These are phyloP conservation scores for Protomyctophum bolini DNA, from an alignment of 2,113 vertebrate species.

Conservation along the genomic window DNA sequence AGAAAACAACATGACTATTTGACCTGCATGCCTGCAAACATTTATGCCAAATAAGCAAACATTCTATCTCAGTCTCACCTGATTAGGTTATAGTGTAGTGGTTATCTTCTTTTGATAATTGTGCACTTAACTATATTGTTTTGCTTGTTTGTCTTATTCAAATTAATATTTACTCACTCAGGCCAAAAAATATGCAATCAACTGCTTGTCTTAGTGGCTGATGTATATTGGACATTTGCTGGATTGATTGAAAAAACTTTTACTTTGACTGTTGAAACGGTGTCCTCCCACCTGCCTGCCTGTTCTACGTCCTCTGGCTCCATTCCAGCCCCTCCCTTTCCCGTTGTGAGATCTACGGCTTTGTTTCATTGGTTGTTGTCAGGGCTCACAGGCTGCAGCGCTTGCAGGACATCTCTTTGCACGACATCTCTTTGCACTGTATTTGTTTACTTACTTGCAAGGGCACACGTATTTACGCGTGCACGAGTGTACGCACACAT, in stretches of 20 bases:
- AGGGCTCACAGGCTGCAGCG: constrained; percentile 22
- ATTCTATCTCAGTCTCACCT: background rate
- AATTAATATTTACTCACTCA: background rate
- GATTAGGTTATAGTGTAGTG: too few species aligned
- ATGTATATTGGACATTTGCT: too few species aligned
- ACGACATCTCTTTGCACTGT: background rate
- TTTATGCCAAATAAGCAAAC: background rate
- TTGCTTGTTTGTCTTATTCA: too few species aligned
- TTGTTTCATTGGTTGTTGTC: constrained; percentile 27
- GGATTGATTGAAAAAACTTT: too few species aligned
- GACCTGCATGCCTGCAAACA: background rate
- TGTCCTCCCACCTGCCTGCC: too few species aligned
- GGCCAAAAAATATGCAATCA: background rate
- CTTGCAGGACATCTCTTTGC: background rate
- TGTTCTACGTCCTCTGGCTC: background rate
- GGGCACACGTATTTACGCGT: too few species aligned
- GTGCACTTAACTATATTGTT: too few species aligned
- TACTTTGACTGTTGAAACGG: background rate
- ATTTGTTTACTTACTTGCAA: too few species aligned
- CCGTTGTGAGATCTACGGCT: constrained; percentile 4
- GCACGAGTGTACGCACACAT: too few species aligned
- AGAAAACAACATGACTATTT: background rate
- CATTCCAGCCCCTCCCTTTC: background rate
- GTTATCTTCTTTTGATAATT: too few species aligned
- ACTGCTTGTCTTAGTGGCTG: background rate